Percentiles rank a stretch among this genome's conserved stretches.
phyloP scores from a whole-genome alignment of 2,888 invertebrate species.

The Lepidochrysops patricia region DNA sequence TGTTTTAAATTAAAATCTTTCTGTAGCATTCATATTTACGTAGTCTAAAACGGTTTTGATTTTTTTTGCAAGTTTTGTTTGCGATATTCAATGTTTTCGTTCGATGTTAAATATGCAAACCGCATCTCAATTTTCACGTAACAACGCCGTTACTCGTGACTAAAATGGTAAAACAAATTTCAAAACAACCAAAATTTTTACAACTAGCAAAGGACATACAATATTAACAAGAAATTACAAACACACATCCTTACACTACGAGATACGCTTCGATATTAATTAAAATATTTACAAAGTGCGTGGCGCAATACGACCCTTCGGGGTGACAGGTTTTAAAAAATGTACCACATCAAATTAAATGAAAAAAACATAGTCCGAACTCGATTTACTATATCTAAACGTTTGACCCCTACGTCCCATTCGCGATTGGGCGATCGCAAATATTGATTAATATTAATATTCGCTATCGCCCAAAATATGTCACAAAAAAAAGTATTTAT shows the following conservation, averaged over 20 bases:
- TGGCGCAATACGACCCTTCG: neutral
- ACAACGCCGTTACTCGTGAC: conserved; percentile 63
- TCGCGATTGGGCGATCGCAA: too few species aligned
- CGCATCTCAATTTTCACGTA: conserved; percentile 36
- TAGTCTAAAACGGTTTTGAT: too few species aligned
- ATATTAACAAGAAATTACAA: conserved; percentile 35
- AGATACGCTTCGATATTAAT: conserved; percentile 23
- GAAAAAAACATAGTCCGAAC: too few species aligned
- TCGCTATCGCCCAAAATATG: too few species aligned
- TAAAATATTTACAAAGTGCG: conserved; percentile 14
- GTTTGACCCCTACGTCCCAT: too few species aligned
- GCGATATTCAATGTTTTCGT: neutral
- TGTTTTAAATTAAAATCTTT: too few species aligned
- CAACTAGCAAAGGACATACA: conserved; percentile 52
- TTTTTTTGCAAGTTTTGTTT: too few species aligned
- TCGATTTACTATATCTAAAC: too few species aligned
- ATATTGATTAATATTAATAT: too few species aligned
- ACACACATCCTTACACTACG: conserved; percentile 38
- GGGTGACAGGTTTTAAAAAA: neutral
- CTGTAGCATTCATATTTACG: too few species aligned
- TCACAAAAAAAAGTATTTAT: too few species aligned
- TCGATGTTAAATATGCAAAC: neutral
- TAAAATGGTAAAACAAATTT: conserved; percentile 57
- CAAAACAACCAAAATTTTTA: conserved; percentile 49
- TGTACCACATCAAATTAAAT: too few species aligned